Evolutionary conservation across 2,113 vertebrate genomes (phyloP), one percentile per base, ranked within the genome.

Genomic region (Protobothrops flavoviridis): DNA sequence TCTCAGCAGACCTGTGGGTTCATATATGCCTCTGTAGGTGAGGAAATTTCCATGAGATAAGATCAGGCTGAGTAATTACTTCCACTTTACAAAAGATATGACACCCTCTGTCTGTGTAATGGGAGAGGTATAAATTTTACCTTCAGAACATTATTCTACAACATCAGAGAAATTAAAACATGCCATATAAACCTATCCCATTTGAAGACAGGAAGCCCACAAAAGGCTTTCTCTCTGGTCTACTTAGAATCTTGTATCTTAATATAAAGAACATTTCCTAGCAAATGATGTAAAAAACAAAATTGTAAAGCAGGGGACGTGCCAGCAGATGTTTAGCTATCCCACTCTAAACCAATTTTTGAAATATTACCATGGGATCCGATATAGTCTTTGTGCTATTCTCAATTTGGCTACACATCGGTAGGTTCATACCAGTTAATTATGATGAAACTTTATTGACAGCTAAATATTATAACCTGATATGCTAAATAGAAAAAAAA

Each of bases 41-140:
- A 39, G 20, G 56, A 87, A 90, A 64, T 90, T 90, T 93, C 92
- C 89, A 87, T 87, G 88, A 86, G 92, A 93, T 93, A 93, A 93
- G 74, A 90, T 90, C 88, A 26, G 21, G 39, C 39, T 39, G 29
- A 50, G 92, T 93, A 64, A 93, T 93, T 90, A 86, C 92, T 45
- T 90, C 87, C n/a, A 52, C 56, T 93, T 93, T 93, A 90, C 92
- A 90, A 85, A 87, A 39, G 56, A 39, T 86, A 90, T 86, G 45
- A 93, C 56, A 90, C 81, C n/a, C 55, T 90, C 21, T 50, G 26
- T 21, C 29, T 26, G 15, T 52, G 92, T 87, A 90, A 93, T 48
- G 39, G 39, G 92, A 93, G 92, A 90, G 45, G 23, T 86, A 53
- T 52, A 39, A 43, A 89, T 39, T 90, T 90, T 93, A 57, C 29